phyloP scores from a whole-genome alignment of 2,888 invertebrate species.

The Oxytorus armatus region DNA sequence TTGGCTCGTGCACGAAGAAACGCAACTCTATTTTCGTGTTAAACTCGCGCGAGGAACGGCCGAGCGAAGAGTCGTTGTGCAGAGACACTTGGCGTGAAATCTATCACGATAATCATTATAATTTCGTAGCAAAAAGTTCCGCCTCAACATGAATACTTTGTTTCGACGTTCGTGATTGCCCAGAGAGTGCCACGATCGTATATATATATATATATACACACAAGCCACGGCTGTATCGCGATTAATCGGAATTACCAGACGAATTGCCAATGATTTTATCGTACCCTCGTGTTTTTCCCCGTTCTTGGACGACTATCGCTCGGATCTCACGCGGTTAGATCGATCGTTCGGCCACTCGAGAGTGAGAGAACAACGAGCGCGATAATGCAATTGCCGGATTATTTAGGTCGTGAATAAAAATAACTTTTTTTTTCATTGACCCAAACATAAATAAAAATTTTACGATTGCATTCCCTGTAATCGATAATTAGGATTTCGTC shows the following conservation, averaged over 20 bases:
- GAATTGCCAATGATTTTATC: conserved; percentile 36
- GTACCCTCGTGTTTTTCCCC: conserved; percentile 19
- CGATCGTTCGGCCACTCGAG: conserved; percentile 16
- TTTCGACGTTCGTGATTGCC: conserved; percentile 2
- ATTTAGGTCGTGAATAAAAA: too few species aligned
- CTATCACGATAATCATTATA: not conserved
- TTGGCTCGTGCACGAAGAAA: too few species aligned
- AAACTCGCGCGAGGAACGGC: too few species aligned
- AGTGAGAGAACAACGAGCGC: not conserved
- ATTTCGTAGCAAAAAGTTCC: conserved; percentile 3
- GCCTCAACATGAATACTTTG: conserved; percentile 25
- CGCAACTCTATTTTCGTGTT: conserved; percentile 5
- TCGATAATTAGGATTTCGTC: too few species aligned
- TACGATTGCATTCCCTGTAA: too few species aligned
- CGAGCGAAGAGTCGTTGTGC: too few species aligned
- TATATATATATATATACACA: too few species aligned
- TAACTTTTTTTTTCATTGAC: too few species aligned
- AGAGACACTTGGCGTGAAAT: not conserved
- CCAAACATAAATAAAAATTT: too few species aligned
- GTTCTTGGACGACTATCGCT: conserved; percentile 18
- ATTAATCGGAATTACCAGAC: conserved; percentile 27
- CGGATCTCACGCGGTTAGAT: conserved; percentile 6
- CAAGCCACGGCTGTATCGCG: too few species aligned
- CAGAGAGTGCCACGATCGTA: too few species aligned
- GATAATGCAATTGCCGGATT: conserved; percentile 8